Evolutionary conservation across 2,888 invertebrate species (phyloP), one percentile per base, ranked within the genome.

Genomic region (Andrena camellia): DNA sequence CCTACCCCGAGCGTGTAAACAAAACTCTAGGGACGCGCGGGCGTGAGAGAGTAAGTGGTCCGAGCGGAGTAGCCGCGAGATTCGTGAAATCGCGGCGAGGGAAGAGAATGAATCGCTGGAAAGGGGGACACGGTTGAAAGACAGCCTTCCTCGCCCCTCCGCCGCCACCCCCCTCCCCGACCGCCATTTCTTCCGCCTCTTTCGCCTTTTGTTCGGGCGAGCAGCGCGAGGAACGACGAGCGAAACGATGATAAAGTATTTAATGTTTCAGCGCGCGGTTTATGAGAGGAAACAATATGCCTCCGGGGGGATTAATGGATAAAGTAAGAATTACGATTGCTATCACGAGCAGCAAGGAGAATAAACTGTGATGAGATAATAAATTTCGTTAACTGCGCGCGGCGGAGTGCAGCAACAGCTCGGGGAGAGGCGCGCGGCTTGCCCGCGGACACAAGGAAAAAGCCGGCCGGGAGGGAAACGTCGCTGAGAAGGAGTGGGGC

Each of bases 291-390:
- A 81, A 81, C 80, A 81, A 72, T 79, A 81, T 48, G 72, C 62
- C 81, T 50, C 62, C 48, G 8, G 60, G 57, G 42, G 80, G 72
- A 68, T 81, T 68, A 81, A 81, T 72, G 81, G 57, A 31, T 68
- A 79, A 81, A 81, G 72, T 63, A 81, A 79, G 81, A 81, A 72
- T 81, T 81, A 81, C 80, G 81, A 81, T 81, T 81, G 80, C 72
- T 57, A 81, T 81, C 80, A 31, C 57, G 63, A 33, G 79, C 26
- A 62, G 67, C 31, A 72, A 63, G 50, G 63, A 67, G 60, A 79
- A 81, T 81, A 79, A 81, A 79, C 50, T 67, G 67, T 68, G 81
- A 81, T 72, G 80, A 68, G 81, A 79, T 79, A 79, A 81, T 81
- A 81, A 81, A 81, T 81, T 81, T 81, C 71, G 71, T 79, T 81